Evolutionary conservation across 2,888 invertebrate species (phyloP).

Genomic region (Strigamia maritima): DNA sequence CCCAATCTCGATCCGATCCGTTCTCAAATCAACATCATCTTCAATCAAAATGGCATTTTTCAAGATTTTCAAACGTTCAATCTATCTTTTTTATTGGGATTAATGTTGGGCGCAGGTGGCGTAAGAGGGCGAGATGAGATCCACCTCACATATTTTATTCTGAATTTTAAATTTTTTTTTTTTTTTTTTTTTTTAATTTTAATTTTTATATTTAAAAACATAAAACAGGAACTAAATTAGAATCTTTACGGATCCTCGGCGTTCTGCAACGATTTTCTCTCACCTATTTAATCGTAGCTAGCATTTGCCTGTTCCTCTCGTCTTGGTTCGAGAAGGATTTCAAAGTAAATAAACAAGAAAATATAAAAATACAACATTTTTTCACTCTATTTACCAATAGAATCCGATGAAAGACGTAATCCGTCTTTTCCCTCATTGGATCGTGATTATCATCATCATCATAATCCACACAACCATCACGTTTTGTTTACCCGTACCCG

Average conservation of each 20-base stretch:
- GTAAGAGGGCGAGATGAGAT: no score
- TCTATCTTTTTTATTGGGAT: constrained; percentile 53
- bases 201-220: neutral
- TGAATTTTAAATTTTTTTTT: no score
- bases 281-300: constrained; percentile 54
- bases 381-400: neutral
- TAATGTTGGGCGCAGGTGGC: constrained; percentile 43
- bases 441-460: constrained; percentile 49
- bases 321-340: constrained; percentile 39
- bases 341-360: neutral
- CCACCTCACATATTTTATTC: no score
- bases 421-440: constrained; percentile 53
- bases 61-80: constrained; percentile 52
- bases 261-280: constrained; percentile 57
- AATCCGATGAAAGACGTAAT: constrained; percentile 48
- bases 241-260: constrained; percentile 54
- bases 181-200: neutral
- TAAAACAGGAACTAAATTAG: neutral
- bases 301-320: constrained; percentile 51
- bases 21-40: constrained; percentile 62
- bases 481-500: constrained; percentile 53
- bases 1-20: constrained; percentile 67
- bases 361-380: neutral
- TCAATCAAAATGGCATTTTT: neutral
- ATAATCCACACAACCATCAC: constrained; percentile 51